Evolutionary conservation across 2,888 invertebrate species (phyloP).

Genomic region (Prosopocoilus inquinatus): DNA sequence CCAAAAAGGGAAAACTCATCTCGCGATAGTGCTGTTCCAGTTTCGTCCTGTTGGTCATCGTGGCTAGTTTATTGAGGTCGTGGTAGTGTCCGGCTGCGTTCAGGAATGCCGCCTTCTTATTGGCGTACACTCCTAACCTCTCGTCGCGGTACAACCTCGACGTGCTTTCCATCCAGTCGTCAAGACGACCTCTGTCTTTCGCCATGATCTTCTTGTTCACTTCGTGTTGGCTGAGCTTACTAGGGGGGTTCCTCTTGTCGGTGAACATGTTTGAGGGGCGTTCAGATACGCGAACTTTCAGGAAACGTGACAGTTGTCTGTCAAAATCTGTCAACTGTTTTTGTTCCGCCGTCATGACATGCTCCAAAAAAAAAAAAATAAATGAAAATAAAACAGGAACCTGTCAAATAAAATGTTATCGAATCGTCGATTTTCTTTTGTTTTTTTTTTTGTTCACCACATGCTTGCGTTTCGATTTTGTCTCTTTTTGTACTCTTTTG

Average conservation of each 20-base stretch:
- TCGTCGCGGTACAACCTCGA: constrained; percentile 36
- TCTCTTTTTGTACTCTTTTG: no score
- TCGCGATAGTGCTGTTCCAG: constrained; percentile 27
- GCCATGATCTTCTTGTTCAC: constrained; percentile 36
- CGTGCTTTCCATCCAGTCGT: constrained; percentile 33
- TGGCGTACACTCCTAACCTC: constrained; percentile 34
- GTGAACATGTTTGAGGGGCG: no score
- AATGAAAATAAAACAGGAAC: no score
- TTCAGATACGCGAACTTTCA: no score
- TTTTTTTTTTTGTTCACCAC: no score
- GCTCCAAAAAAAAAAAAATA: background rate
- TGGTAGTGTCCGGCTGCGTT: constrained; percentile 33
- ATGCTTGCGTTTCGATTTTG: no score
- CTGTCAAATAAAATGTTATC: no score
- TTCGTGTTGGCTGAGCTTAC: constrained; percentile 25
- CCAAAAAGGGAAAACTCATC: constrained; percentile 31
- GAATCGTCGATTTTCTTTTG: no score
- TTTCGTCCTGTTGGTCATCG: constrained; percentile 30
- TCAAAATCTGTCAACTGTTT: background rate
- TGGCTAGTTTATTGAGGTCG: constrained; percentile 32
- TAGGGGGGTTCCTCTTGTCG: background rate
- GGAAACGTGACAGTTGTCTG: background rate
- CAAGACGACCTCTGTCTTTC: constrained; percentile 24
- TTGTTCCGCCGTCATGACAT: background rate
- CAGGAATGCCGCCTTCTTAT: constrained; percentile 33